Evolutionary conservation across 2,888 invertebrate species (phyloP).

Genomic region (Tinea trinotella): DNA sequence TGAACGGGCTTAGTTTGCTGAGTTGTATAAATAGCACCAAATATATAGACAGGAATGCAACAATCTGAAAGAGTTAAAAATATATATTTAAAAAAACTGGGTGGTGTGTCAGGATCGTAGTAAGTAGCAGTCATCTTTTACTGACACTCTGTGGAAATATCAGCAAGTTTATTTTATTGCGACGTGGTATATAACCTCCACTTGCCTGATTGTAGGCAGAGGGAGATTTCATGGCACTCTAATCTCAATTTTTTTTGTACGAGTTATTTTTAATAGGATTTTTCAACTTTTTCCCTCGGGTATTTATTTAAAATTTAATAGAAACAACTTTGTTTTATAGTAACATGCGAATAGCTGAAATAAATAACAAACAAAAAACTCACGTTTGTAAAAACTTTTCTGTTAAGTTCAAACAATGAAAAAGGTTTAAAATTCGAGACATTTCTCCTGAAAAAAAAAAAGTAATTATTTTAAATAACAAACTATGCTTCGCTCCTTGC

Average conservation of each 20-base stretch:
- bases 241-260: no score
- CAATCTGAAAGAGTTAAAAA: not conserved
- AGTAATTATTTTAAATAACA: no score
- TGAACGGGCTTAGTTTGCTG: not conserved
- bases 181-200: no score
- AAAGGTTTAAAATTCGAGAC: conserved; percentile 1
- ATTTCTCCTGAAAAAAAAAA: not conserved
- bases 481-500: no score
- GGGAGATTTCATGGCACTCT: no score
- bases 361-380: not conserved
- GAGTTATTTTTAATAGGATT: no score
- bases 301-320: not conserved
- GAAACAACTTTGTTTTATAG: not conserved
- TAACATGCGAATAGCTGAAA: not conserved
- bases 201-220: no score
- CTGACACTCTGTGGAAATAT: no score
- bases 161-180: no score
- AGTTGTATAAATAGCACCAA: not conserved
- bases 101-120: no score
- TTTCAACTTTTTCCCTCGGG: not conserved
- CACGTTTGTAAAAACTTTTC: conserved; percentile 9
- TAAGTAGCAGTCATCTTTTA: no score
- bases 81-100: no score
- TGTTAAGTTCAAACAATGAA: conserved; percentile 4
- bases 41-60: not conserved